These are phyloP conservation scores for Oligia latruncula DNA, from an alignment of 2,888 invertebrate genomes.

Conservation along the genomic window DNA sequence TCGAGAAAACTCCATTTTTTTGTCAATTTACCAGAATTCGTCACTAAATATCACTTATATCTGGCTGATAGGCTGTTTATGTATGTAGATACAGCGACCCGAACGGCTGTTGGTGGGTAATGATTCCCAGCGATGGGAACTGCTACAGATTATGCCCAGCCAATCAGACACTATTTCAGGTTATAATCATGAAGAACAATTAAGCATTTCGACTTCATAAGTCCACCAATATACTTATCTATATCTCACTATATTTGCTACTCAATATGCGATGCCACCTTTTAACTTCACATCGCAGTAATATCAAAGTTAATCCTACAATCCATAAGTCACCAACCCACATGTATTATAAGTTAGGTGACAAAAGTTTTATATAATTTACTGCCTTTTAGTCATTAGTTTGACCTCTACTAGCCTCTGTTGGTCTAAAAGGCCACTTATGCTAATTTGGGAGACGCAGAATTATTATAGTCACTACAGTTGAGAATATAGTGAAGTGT, in stretches of 20 bases:
- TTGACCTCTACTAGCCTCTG: constrained; percentile 42
- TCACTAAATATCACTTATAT: too few relatives aligned
- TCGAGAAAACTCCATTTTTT: too few relatives aligned
- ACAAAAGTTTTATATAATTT: constrained; percentile 47
- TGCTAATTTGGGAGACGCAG: constrained; percentile 41
- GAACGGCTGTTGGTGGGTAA: too few relatives aligned
- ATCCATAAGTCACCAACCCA: constrained; percentile 39
- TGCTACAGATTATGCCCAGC: too few relatives aligned
- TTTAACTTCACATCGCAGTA: not conserved
- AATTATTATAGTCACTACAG: constrained; percentile 29
- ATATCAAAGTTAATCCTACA: not conserved
- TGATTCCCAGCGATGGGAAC: too few relatives aligned
- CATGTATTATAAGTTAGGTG: constrained; percentile 37
- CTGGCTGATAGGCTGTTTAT: too few relatives aligned
- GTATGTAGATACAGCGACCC: too few relatives aligned
- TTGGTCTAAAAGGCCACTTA: constrained; percentile 43
- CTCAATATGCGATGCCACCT: constrained; percentile 16
- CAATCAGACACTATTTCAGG: not conserved
- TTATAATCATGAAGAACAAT: not conserved
- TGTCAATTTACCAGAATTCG: too few relatives aligned
- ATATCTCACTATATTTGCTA: not conserved
- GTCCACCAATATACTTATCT: not conserved
- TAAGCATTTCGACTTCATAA: not conserved
- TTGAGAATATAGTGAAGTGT: constrained; percentile 20
- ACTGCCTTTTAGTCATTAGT: constrained; percentile 13